Conservation (phyloP, 2,113 vertebrate genomes). For the Aix galericulata region DNA sequence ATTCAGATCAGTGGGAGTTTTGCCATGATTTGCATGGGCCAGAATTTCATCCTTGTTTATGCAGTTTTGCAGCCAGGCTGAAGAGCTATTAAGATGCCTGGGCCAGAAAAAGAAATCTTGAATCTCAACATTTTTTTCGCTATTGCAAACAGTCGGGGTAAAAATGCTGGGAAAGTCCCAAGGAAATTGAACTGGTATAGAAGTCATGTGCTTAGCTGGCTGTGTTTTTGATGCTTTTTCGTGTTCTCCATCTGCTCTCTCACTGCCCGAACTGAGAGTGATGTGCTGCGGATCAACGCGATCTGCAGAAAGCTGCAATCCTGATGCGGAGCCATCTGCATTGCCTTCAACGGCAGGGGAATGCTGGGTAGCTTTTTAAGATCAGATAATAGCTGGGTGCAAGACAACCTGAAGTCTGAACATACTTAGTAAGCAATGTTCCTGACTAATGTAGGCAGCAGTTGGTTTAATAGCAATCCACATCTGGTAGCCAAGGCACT, state of each 20-base stretch:
- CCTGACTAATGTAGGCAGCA: conserved; percentile 52
- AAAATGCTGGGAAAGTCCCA: conserved; percentile 56
- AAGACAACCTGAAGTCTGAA: conserved; percentile 59
- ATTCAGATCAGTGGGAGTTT: conserved; percentile 41
- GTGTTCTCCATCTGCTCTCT: background rate
- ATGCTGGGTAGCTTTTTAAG: conserved; percentile 27
- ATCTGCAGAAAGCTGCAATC: background rate
- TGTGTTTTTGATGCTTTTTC: background rate
- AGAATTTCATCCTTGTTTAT: conserved; percentile 55
- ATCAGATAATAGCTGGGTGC: conserved; percentile 60
- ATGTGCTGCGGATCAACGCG: conserved; percentile 5
- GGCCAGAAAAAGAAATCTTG: conserved; percentile 43
- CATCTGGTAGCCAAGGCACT: conserved; percentile 37
- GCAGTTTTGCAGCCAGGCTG: conserved; percentile 47
- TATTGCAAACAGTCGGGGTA: conserved; percentile 26
- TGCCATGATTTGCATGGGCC: conserved; percentile 30
- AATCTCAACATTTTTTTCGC: background rate
- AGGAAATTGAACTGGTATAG: conserved; percentile 31
- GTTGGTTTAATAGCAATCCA: conserved; percentile 7
- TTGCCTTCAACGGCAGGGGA: background rate
- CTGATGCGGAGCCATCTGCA: background rate
- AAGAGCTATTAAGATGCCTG: conserved; percentile 24
- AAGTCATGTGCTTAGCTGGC: conserved; percentile 20
- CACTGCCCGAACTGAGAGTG: background rate
- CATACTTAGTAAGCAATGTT: conserved; percentile 67